Evolutionary conservation across 1,140 invertebrate species (phyloP).

Genomic region (Hycleus phaleratus): DNA sequence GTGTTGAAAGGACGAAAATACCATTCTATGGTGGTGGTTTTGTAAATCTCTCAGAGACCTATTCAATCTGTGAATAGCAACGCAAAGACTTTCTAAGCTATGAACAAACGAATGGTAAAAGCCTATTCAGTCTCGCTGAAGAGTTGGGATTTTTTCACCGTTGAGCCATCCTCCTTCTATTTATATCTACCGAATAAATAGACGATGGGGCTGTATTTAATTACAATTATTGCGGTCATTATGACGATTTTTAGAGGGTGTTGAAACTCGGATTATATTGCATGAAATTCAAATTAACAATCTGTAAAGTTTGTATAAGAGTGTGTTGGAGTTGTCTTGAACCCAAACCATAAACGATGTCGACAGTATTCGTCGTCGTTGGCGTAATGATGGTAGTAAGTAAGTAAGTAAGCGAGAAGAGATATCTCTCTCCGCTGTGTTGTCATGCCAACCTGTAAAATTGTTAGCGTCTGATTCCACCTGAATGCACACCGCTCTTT

Average conservation of each 20-base stretch:
- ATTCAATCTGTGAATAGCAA: slow-evolving; percentile 12
- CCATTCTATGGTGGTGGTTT: background rate
- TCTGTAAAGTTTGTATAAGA: too few relatives aligned
- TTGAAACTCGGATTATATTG: too few relatives aligned
- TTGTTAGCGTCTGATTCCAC: slow-evolving; percentile 23
- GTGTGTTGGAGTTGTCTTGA: too few relatives aligned
- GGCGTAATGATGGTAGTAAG: slow-evolving; percentile 13
- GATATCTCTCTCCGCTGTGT: slow-evolving; percentile 17
- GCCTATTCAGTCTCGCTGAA: background rate
- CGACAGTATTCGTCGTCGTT: background rate
- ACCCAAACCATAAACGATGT: too few relatives aligned
- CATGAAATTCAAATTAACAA: too few relatives aligned
- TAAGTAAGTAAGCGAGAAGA: slow-evolving; percentile 16
- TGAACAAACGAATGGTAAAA: slow-evolving; percentile 8
- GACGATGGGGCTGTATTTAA: too few relatives aligned
- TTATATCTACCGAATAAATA: too few relatives aligned
- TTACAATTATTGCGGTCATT: too few relatives aligned
- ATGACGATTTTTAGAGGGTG: too few relatives aligned
- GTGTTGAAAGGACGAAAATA: background rate
- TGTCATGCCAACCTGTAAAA: slow-evolving; percentile 26
- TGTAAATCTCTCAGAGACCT: slow-evolving; percentile 2
- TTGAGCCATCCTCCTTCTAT: background rate
- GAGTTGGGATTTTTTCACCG: too few relatives aligned
- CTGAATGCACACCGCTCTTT: slow-evolving; percentile 17
- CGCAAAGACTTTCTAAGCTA: slow-evolving; percentile 9